phyloP scores from a whole-genome alignment of 92 coral and sea anemone species.

The Actinernus sp. region DNA sequence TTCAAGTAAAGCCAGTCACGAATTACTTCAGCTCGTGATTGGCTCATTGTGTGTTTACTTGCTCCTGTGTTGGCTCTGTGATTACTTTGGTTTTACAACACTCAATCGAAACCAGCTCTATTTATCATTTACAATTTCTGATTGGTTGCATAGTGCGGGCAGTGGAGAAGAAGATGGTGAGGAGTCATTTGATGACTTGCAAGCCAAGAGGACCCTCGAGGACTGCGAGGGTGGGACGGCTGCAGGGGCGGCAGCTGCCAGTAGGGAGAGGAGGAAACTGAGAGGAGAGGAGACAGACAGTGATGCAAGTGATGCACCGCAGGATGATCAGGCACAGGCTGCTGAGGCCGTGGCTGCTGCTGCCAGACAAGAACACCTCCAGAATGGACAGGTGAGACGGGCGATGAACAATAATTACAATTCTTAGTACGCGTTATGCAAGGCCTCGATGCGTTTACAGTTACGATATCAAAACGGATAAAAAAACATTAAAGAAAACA shows the following conservation, averaged over 20 bases:
- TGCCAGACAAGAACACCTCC: slow-evolving; percentile 58
- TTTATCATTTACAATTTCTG: too few species aligned
- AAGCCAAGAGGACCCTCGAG: slow-evolving; percentile 72
- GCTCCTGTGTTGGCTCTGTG: too few species aligned
- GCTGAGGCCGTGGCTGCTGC: slow-evolving; percentile 63
- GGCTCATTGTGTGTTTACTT: too few species aligned
- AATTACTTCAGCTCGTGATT: too few species aligned
- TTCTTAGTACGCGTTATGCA: too few species aligned
- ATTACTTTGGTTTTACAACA: too few species aligned
- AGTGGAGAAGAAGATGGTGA: slow-evolving; percentile 98
- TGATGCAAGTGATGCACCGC: slow-evolving; percentile 80
- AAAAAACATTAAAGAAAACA: too few species aligned
- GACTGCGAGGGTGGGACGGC: slow-evolving; percentile 94
- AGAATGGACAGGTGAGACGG: slow-evolving; percentile 78
- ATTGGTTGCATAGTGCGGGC: slow-evolving; percentile 72
- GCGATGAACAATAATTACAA: too few species aligned
- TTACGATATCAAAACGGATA: too few species aligned
- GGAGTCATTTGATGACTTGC: slow-evolving; percentile 86
- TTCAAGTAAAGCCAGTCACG: too few species aligned
- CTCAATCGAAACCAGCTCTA: too few species aligned
- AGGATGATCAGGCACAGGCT: slow-evolving; percentile 86
- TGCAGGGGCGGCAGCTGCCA: slow-evolving; percentile 67
- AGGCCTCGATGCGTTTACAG: too few species aligned
- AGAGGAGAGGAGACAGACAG: slow-evolving; percentile 68
- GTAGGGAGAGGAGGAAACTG: slow-evolving; percentile 58